Evolutionary conservation across 2,888 invertebrate genomes (phyloP).

Genomic region (Drosophila hamatofila): DNA sequence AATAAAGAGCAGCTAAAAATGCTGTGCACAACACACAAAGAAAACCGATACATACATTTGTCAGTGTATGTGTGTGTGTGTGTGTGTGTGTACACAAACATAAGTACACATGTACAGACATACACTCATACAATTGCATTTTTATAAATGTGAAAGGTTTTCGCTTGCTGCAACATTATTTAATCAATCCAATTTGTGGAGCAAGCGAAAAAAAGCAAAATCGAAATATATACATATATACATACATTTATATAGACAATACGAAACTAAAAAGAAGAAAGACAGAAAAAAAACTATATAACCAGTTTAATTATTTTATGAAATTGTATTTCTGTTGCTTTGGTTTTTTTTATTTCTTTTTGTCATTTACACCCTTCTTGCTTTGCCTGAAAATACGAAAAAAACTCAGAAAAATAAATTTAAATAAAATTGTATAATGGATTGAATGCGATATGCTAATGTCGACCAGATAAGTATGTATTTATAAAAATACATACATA

Average conservation of each 20-base stretch:
- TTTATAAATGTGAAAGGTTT: conserved; percentile 79
- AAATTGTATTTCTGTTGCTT: conserved; percentile 62
- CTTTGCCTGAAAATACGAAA: conserved; percentile 9
- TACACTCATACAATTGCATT: conserved; percentile 47
- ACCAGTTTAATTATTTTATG: conserved; percentile 80
- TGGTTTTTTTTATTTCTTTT: conserved; percentile 18
- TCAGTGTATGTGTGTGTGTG: conserved; percentile 12
- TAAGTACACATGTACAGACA: conserved; percentile 40
- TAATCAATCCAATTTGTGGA: conserved; percentile 81
- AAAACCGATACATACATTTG: conserved; percentile 56
- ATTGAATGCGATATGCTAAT: conserved; percentile 53
- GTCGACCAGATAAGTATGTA: conserved; percentile 31
- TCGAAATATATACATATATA: conserved; percentile 59
- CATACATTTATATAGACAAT: conserved; percentile 64
- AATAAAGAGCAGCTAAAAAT: conserved; percentile 76
- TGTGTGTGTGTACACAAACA: conserved; percentile 18
- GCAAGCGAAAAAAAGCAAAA: conserved; percentile 70
- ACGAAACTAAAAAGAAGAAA: conserved; percentile 38
- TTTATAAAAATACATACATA: background rate
- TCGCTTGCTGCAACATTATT: conserved; percentile 82
- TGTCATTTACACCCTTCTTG: conserved; percentile 55
- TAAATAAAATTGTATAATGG: conserved; percentile 78
- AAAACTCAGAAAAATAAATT: conserved; percentile 58
- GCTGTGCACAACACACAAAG: conserved; percentile 79
- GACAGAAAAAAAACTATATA: conserved; percentile 66